Evolutionary conservation across 2,888 invertebrate species (phyloP), one percentile per base, ranked within the genome.

Genomic region (Xestia rhomboidea): DNA sequence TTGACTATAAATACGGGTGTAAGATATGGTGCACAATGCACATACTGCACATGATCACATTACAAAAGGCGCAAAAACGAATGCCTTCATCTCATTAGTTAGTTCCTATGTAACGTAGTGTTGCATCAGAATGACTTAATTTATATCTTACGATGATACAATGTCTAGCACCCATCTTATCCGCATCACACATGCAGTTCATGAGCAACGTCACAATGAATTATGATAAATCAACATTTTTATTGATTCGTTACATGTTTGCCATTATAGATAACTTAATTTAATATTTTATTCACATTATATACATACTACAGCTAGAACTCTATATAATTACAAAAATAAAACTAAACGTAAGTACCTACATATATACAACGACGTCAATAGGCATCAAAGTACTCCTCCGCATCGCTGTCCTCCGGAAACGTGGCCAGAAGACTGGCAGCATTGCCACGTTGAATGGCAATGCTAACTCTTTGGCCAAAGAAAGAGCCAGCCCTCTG

Each of bases 171-270:
- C 13, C 18, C 18, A 24, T 41, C 27, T 10, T 27, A 49, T 74
- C 18, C 27, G 18, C 49, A 73, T 62, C 49, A 73, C 41, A 27
- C 46, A 62, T 73, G 62, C 49, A 73, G 73, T 38, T 69, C 72
- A 62, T 72, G 49, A 73, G 34, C 41, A 41, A 30, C n/a, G 6
- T 30, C 38, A 75, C 38, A 74, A 72, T 46, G 27, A 74, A 49
- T 24, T 49, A 38, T 27, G 18, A 41, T 51, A 49, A 41, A 49
- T 41, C 41, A 73, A 30, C 4, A 30, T 49, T 27, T 3, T 3
- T 49, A 75, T 74, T 27, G 27, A n/a, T 66, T 46, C 7, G 7
- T n/a, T 2, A 15, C 34, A 57, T n/a, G n/a, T 24, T 60, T 8
- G 60, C n/a, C 34, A n/a, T n/a, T n/a, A 46, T 27, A 70, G 15